Percentiles rank a stretch among this genome's conserved stretches.
phyloP scores from a whole-genome alignment of 2,113 vertebrate genomes.

The Ailurus styani region DNA sequence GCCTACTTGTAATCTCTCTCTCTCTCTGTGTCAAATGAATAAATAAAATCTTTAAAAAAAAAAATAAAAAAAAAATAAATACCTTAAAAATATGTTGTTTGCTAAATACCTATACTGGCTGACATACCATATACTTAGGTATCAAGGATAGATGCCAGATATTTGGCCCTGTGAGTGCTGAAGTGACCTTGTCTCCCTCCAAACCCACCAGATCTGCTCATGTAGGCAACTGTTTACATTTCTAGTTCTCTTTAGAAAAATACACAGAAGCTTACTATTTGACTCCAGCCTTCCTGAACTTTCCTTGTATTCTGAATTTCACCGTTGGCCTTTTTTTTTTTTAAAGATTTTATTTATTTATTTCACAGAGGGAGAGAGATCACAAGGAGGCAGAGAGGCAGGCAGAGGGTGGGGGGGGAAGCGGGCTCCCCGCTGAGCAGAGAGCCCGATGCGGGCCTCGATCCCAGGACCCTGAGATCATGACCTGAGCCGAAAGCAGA shows the following conservation, averaged over 20 bases:
- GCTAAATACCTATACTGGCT: not conserved
- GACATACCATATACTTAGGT: not conserved
- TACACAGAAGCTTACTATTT: not conserved
- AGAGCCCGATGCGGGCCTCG: no score
- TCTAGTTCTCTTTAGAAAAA: constrained; percentile 19
- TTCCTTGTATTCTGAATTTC: not conserved
- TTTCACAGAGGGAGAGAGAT: no score
- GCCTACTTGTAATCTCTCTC: no score
- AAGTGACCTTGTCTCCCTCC: not conserved
- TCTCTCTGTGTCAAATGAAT: no score
- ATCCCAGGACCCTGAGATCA: no score
- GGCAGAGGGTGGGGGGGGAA: no score
- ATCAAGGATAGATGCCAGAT: not conserved
- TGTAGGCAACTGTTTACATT: not conserved
- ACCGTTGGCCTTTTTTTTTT: not conserved
- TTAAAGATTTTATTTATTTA: no score
- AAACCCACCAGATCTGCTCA: not conserved
- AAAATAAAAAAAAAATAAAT: no score
- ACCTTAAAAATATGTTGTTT: not conserved
- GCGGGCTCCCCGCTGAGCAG: no score
- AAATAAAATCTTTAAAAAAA: no score
- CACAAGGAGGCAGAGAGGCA: no score
- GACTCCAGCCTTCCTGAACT: not conserved
- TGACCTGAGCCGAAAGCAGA: no score
- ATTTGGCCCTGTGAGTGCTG: not conserved